Conservation (phyloP, 2,797 vertebrate species). For the Luscinia megarhynchos region DNA sequence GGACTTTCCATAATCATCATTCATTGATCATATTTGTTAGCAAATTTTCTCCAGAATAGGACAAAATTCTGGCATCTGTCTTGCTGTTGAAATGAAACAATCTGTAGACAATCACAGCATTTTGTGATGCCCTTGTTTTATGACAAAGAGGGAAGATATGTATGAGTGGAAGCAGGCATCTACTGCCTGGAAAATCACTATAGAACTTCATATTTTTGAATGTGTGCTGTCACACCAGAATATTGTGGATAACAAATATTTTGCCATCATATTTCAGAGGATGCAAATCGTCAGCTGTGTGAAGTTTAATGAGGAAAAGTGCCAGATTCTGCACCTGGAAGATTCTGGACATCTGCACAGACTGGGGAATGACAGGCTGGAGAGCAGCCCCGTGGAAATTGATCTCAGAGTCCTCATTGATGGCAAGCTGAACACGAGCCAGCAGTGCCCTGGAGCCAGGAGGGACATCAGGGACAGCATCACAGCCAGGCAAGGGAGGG, state of each 20-base stretch:
- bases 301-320: not conserved
- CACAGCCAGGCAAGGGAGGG: rapidly evolving
- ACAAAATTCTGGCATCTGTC: not conserved
- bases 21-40: not conserved
- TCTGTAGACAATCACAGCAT: not conserved
- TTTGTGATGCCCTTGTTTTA: not conserved
- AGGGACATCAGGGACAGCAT: not conserved
- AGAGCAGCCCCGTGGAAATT: not conserved
- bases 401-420: not conserved
- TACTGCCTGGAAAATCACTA: not conserved
- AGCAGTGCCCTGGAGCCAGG: not conserved
- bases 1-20: not conserved
- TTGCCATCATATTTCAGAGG: not conserved
- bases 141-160: not conserved
- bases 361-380: not conserved
- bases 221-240: not conserved
- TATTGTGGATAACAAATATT: not conserved
- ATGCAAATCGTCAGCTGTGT: not conserved
- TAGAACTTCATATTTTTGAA: not conserved
- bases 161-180: not conserved
- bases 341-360: not conserved
- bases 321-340: not conserved
- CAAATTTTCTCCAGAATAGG: not conserved
- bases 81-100: not conserved
- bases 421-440: rapidly evolving